phyloP scores from a whole-genome alignment of 1,140 invertebrate species.

The Harpegnathos saltator region DNA sequence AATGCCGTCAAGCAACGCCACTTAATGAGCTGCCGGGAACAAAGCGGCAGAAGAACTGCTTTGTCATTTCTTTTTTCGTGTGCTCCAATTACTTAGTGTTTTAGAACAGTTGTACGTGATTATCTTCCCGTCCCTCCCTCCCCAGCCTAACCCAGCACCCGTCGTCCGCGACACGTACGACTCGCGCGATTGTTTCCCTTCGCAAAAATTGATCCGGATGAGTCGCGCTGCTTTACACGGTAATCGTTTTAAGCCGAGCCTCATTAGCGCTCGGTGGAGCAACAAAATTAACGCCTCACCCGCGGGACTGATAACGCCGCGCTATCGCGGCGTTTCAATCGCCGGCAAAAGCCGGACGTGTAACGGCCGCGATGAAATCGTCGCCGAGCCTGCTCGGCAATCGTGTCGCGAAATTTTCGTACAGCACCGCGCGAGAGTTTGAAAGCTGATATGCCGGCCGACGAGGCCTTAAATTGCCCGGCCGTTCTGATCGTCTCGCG shows the following conservation, averaged over 20 bases:
- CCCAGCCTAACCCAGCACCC: no score
- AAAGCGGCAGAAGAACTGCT: slow-evolving; percentile 61
- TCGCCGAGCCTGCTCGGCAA: no score
- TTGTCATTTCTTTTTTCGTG: slow-evolving; percentile 58
- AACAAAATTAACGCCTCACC: not conserved
- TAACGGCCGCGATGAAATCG: not conserved
- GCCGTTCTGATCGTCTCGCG: slow-evolving; percentile 46
- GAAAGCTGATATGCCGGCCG: slow-evolving; percentile 56
- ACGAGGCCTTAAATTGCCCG: slow-evolving; percentile 53
- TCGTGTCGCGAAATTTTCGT: not conserved
- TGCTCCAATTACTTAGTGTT: slow-evolving; percentile 60
- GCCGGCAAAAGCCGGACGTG: no score
- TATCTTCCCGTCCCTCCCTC: slow-evolving; percentile 35
- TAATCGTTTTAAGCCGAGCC: no score
- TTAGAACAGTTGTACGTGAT: slow-evolving; percentile 59
- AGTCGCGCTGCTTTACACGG: not conserved
- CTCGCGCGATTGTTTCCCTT: not conserved
- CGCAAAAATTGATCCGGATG: not conserved
- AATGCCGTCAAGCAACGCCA: slow-evolving; percentile 66
- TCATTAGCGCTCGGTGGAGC: no score
- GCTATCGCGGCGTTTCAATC: no score
- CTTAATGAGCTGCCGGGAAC: slow-evolving; percentile 69
- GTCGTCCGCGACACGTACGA: slow-evolving; percentile 2
- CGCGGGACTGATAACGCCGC: no score
- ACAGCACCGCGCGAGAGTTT: slow-evolving; percentile 51